phyloP scores from a whole-genome alignment of 2,888 invertebrate genomes.

The Dicyrtomina minuta region DNA sequence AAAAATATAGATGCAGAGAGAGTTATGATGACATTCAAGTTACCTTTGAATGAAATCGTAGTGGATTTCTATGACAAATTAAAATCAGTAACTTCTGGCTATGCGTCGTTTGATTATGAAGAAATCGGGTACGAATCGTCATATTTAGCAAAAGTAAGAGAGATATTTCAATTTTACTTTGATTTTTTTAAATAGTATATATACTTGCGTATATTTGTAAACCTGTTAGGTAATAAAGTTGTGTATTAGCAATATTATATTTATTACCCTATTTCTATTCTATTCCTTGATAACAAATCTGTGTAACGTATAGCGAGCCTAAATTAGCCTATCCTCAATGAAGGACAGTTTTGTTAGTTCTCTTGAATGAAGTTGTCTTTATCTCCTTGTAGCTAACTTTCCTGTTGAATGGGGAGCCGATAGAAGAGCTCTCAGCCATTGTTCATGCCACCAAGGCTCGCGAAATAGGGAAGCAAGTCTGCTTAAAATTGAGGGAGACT shows the following conservation, averaged over 20 bases:
- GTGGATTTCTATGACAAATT: constrained; percentile 91
- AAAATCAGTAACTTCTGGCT: constrained; percentile 88
- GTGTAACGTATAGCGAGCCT: no score
- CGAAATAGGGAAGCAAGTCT: constrained; percentile 68
- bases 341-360: no score
- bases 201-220: no score
- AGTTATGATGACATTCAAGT: constrained; percentile 75
- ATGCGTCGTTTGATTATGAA: constrained; percentile 93
- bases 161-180: no score
- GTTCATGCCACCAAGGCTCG: constrained; percentile 72
- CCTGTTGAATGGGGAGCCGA: constrained; percentile 72
- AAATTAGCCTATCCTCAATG: no score
- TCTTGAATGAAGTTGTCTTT: no score
- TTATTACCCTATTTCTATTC: no score
- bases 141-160: constrained; percentile 72
- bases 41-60: constrained; percentile 91
- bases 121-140: constrained; percentile 77
- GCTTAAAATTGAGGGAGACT: constrained; percentile 73
- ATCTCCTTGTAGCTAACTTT: constrained; percentile 55
- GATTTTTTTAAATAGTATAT: background rate
- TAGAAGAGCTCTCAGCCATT: constrained; percentile 83
- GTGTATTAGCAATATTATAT: no score
- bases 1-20: constrained; percentile 79
- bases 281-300: no score
- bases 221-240: no score